Conservation (phyloP, 2,113 vertebrate genomes). For the Orientallactaga bullata region DNA sequence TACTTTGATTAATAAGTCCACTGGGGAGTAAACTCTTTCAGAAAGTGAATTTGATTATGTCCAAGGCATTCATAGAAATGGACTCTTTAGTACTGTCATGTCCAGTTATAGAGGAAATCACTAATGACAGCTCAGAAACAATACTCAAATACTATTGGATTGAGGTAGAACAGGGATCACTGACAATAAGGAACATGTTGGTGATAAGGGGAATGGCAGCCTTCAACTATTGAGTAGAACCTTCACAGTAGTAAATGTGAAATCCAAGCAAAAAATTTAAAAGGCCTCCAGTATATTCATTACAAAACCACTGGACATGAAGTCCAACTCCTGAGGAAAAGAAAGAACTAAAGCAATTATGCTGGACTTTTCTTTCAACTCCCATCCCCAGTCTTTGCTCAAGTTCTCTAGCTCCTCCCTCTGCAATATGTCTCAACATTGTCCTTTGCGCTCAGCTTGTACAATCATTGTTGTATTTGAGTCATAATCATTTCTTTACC, state of each 20-base stretch:
- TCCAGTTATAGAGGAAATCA: background rate
- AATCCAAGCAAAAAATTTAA: background rate
- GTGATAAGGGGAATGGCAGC: background rate
- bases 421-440: background rate
- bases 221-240: background rate
- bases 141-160: background rate
- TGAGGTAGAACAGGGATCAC: background rate
- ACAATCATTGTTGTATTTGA: background rate
- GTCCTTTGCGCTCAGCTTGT: background rate
- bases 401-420: background rate
- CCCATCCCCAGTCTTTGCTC: background rate
- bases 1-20: conserved; percentile 24
- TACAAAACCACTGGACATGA: background rate
- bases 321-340: background rate
- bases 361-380: background rate
- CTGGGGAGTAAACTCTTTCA: background rate
- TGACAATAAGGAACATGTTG: background rate
- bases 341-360: background rate
- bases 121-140: background rate
- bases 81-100: background rate
- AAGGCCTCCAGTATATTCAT: background rate
- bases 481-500: background rate
- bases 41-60: conserved; percentile 16
- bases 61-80: background rate
- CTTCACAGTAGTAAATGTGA: background rate